Percentiles rank a stretch among this genome's conserved stretches.
phyloP scores from a whole-genome alignment of 2,888 invertebrate genomes.

The Apoda limacodes region DNA sequence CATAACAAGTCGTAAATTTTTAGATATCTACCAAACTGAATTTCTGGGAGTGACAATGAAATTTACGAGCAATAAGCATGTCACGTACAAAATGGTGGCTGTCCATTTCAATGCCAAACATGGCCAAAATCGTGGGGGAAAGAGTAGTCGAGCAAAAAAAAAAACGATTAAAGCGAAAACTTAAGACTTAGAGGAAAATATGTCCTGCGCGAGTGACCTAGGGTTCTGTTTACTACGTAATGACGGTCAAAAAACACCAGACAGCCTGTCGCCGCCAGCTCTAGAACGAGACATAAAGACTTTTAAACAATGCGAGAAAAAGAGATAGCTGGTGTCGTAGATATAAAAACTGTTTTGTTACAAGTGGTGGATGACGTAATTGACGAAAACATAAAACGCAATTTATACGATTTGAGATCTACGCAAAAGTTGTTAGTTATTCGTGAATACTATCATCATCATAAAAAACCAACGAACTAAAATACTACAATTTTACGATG shows the following conservation, averaged over 20 bases:
- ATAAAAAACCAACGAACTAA: no score
- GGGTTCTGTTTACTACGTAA: slow-evolving; percentile 56
- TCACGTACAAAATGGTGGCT: slow-evolving; percentile 23
- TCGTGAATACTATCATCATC: no score
- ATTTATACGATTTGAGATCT: no score
- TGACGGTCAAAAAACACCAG: slow-evolving; percentile 53
- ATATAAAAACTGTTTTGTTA: slow-evolving; percentile 42
- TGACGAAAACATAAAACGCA: slow-evolving; percentile 35
- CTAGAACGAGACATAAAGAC: slow-evolving; percentile 43
- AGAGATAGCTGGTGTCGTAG: slow-evolving; percentile 37
- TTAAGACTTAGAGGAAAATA: slow-evolving; percentile 41
- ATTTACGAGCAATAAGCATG: no score
- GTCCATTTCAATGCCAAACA: slow-evolving; percentile 30
- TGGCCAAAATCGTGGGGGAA: slow-evolving; percentile 24
- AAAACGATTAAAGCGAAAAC: slow-evolving; percentile 24
- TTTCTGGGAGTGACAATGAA: no score
- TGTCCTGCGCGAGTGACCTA: slow-evolving; percentile 55
- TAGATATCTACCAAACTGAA: no score
- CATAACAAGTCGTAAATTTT: no score
- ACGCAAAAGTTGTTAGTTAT: no score
- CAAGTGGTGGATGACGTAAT: slow-evolving; percentile 43
- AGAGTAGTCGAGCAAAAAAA: slow-evolving; percentile 25
- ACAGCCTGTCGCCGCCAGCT: slow-evolving; percentile 65
- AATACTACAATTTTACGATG: no score
- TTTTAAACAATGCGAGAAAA: slow-evolving; percentile 32